Evolutionary conservation across 2,888 invertebrate species (phyloP), one percentile per base, ranked within the genome.

Genomic region (Dione vanillae): DNA sequence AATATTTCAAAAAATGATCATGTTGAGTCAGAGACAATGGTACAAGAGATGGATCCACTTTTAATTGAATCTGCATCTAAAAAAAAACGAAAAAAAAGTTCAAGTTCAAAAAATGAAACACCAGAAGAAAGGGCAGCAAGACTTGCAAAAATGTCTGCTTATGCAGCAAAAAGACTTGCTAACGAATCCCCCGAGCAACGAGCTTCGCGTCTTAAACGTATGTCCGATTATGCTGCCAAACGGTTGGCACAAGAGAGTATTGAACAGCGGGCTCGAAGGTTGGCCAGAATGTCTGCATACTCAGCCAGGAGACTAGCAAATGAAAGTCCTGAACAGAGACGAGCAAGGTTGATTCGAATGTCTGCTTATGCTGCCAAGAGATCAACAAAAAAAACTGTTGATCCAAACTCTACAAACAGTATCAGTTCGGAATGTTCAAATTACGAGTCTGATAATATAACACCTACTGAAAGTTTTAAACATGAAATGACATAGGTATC

Each of bases 191-290:
- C 91, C 2, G 90, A 88, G 16, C 90, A 91, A 77, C 85, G 93
- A 1, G 85, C 89, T 1, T 19, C 73, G 11, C 82, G 93, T 41
- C 83, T 93, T 0, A 86, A 83, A 72, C 86, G 92, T 20, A 93
- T 93, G 93, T 93, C 93, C 0, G 89, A 90, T 69, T 93, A 93
- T 77, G 89, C 93, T 11, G 91, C 93, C 0, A 88, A 83, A 70
- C 80, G 92, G 56, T 71, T 93, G 37, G 83, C 92, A 0, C 80
- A 82, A 59, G 93, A 93, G 78, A 87, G 89, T 0, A 81, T 82
- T 20, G 90, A 91, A 59, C 91, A 93, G 74, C 80, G 92, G 76
- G 87, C 90, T 3, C 83, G 78, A 65, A 85, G 93, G 0, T 80
- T 93, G 20, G 85, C 90, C 9, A 84, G 92, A 37, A 93, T 93